phyloP scores from a whole-genome alignment of 2,113 vertebrate genomes.

The Opisthocomus hoazin region DNA sequence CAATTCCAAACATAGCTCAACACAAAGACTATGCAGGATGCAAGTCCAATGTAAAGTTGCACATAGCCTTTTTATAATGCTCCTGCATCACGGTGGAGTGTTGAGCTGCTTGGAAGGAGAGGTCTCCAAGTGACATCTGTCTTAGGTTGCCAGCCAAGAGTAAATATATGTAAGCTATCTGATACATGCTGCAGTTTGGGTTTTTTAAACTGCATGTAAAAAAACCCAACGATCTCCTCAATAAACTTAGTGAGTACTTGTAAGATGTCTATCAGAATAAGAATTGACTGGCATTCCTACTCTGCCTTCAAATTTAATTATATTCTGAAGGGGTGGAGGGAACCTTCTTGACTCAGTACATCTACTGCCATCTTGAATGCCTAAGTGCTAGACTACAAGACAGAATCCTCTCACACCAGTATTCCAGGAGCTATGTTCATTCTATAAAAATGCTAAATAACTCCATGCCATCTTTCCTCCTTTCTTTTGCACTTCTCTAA shows the following conservation, averaged over 20 bases:
- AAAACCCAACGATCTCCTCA: neutral
- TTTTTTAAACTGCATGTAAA: neutral
- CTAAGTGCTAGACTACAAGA: neutral
- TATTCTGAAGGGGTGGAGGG: neutral
- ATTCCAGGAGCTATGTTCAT: neutral
- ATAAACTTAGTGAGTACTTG: neutral
- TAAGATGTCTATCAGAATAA: neutral
- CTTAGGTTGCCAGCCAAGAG: neutral
- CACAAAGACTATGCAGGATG: neutral
- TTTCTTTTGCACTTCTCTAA: neutral
- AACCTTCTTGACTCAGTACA: neutral
- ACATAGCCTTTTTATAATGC: neutral
- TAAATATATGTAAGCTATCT: neutral
- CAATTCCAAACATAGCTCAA: neutral
- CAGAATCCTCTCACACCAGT: neutral
- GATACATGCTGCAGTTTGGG: neutral
- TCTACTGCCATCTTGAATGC: neutral
- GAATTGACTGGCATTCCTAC: neutral
- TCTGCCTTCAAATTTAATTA: neutral
- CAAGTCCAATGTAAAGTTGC: neutral
- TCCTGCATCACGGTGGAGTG: neutral
- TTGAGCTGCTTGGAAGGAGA: neutral
- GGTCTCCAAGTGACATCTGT: neutral
- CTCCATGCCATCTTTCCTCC: neutral
- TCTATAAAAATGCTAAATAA: neutral